Evolutionary conservation across 2,888 invertebrate genomes (phyloP), one percentile per base, ranked within the genome.

Genomic region (Caenorhabditis sp.): DNA sequence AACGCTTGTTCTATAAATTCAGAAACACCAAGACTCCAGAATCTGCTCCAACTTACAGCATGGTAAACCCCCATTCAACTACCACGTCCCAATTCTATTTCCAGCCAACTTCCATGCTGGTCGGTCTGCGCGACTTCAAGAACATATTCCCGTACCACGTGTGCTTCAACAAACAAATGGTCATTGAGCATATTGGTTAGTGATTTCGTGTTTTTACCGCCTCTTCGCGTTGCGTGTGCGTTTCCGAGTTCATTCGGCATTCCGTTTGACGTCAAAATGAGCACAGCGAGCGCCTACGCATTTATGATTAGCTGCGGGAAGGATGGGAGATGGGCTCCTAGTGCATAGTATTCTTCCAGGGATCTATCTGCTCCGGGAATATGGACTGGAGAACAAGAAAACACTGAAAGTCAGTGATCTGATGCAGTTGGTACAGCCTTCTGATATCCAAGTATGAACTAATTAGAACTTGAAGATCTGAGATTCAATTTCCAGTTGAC

Each of bases 131-230:
- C 11, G 87, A 88, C 51, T 81, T 88, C 62, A 83, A 84, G 28
- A 67, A 82, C 37, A 89, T 90, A 55, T 89, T 90, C 70, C 90
- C 90, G 2, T 90, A 88, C 53, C 89, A 90, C 70, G 85, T 90
- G 8, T 89, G 89, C 62, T 88, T 90, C 86, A 89, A 89, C 69
- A 89, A 88, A 62, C 88, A 89, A 68, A 80, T 90, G 83, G 80
- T 89, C 53, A 84, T 90, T 35, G 90, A 90, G 67, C 90, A 90
- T 68, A 85, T 90, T 28, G 90, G 90, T 84, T 51, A 68, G 85
- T 70, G 37, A 53, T 50, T 44, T 40, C 20, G 56, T 37, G 50
- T 56, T 62, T n/a, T 53, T 50, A 35, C 56, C 32, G 20, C 28
- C 32, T 20, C 11, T 5, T 26, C 55, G 18, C 9, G 24, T 37